A percentile compares a stretch with the other conserved stretches of the same genome.
Evolutionary conservation across 2,888 invertebrate species (phyloP).

Genomic region (Cerastoderma edule): DNA sequence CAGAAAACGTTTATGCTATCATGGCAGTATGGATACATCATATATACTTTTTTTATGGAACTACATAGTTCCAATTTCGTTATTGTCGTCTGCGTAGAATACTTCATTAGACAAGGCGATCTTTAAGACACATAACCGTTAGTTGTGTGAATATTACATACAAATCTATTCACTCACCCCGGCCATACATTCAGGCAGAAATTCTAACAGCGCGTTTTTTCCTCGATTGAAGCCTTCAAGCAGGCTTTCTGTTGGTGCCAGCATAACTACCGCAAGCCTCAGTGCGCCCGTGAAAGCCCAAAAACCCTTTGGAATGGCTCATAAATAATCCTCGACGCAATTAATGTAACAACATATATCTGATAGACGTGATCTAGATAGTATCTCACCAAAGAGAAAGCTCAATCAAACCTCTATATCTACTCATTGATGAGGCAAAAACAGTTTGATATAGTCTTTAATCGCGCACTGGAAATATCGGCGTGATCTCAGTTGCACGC

Average conservation of each 20-base stretch:
- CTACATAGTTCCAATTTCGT: too few relatives aligned
- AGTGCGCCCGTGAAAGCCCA: slow-evolving; percentile 7
- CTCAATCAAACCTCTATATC: slow-evolving; percentile 6
- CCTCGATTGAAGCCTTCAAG: too few relatives aligned
- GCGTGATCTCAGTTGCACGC: slow-evolving; percentile 12
- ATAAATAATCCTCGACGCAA: slow-evolving; percentile 18
- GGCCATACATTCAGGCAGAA: too few relatives aligned
- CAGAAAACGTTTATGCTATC: too few relatives aligned
- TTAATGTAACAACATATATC: slow-evolving; percentile 13
- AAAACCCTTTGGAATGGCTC: slow-evolving; percentile 13
- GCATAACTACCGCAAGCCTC: slow-evolving; percentile 6
- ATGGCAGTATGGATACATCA: too few relatives aligned
- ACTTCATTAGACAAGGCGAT: too few relatives aligned
- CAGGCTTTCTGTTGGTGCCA: slow-evolving; percentile 5
- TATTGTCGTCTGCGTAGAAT: too few relatives aligned
- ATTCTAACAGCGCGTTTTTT: too few relatives aligned
- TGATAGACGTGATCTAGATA: slow-evolving; percentile 3
- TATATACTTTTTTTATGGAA: too few relatives aligned
- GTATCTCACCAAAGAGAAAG: slow-evolving; percentile 20
- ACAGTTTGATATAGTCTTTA: slow-evolving; percentile 9
- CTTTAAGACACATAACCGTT: too few relatives aligned
- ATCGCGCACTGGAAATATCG: slow-evolving; percentile 14
- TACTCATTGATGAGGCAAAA: slow-evolving; percentile 8
- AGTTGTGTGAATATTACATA: too few relatives aligned
- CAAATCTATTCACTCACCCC: too few relatives aligned